Conservation (phyloP, 2,888 invertebrate species). For the Nesidiocoris tenuis region DNA sequence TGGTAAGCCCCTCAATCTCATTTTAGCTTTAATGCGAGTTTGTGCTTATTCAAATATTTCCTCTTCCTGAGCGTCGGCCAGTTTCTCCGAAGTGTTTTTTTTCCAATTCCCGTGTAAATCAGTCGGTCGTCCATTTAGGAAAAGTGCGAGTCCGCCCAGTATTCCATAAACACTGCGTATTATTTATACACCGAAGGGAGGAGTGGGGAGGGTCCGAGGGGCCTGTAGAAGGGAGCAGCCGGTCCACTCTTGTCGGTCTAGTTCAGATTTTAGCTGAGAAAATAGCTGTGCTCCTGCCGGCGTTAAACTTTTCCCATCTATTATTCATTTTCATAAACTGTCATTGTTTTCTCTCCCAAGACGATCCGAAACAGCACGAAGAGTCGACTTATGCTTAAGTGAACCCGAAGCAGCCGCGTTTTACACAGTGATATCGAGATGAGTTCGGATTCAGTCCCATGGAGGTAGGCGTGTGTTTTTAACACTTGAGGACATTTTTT, state of each 20-base stretch:
- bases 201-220: slow-evolving; percentile 19
- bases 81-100: not conserved
- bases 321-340: not conserved
- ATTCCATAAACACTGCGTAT: slow-evolving; percentile 42
- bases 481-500: not conserved
- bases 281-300: slow-evolving; percentile 1
- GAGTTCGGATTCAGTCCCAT: slow-evolving; percentile 49
- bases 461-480: slow-evolving; percentile 47
- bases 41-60: no score
- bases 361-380: not conserved
- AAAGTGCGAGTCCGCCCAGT: slow-evolving; percentile 34
- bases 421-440: slow-evolving; percentile 39
- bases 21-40: no score
- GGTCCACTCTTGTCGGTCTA: slow-evolving; percentile 40
- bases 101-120: not conserved
- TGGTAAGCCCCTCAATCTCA: no score
- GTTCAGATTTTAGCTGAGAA: slow-evolving; percentile 41
- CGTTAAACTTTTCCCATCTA: slow-evolving; percentile 12
- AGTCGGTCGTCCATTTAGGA: not conserved
- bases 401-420: not conserved
- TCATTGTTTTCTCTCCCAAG: not conserved
- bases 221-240: slow-evolving; percentile 26
- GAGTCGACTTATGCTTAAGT: not conserved
- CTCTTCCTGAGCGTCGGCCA: no score
- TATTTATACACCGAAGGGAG: slow-evolving; percentile 38